Base-by-base conservation (phyloP, 2,113 vertebrate genomes). In the Heterotis niloticus region DNA sequence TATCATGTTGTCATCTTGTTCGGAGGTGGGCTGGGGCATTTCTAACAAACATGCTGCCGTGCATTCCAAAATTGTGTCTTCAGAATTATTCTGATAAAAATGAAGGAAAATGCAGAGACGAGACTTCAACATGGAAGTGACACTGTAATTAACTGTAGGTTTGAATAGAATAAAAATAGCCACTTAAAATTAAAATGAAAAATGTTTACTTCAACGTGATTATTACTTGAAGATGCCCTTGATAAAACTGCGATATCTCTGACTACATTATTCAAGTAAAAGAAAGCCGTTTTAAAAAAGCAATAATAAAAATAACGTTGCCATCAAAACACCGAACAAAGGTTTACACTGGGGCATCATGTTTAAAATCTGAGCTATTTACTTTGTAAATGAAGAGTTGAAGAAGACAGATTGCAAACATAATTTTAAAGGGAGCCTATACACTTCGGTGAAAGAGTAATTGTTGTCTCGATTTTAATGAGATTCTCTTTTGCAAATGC, bases 401-500 rank as follows among this genome's bases (percentile, higher is more conserved):
- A 1, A 62, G 59, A 62, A 62, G 13, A 11, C 20, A 62, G 59
- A 17, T 11, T 11, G 59, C 20, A 11, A 62, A 11, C 59, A 7
- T 44, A 4, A 44, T 44, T 44, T 44, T 44, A 44, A 7, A 44
- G 34, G 34, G 7, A 44, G 7, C 34, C 34, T 4, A 44, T 7
- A 54, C 69, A 51, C 1, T 54, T 52, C 29, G 51, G 7, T 52
- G 52, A 71, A n/a, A 62, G 52, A 20, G 34, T 52, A 71, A 71
- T 71, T 28, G 23, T 64, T 76, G 75, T 77, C 44, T 72, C 34
- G 54, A 11, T 54, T 24, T 54, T 65, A 17, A 24, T 44, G 17
- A 66, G 29, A n/a, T 9, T 64, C 54, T 64, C n/a, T 52, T 51
- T 9, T 77, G 23, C n/a, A 77, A 77, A 77, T 60, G 24, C 18